Evolutionary conservation across 2,797 vertebrate species (phyloP).

Genomic region (Sebastes flavidus): DNA sequence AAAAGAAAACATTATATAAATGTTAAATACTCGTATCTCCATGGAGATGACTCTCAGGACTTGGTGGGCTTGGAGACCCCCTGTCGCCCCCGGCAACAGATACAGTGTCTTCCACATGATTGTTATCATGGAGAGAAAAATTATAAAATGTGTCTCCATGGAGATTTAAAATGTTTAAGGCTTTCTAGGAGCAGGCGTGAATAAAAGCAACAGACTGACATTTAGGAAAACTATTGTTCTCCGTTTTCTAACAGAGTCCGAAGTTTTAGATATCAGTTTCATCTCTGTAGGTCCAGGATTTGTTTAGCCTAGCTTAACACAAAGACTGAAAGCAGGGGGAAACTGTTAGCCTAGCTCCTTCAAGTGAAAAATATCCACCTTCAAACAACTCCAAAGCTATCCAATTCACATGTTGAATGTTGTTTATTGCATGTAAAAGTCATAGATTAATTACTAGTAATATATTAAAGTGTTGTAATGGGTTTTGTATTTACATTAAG

Average conservation of each 20-base stretch:
- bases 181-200: neutral
- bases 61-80: conserved; percentile 28
- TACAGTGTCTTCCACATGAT: conserved; percentile 41
- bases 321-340: neutral
- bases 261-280: neutral
- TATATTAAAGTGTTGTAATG: neutral
- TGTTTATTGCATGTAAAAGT: neutral
- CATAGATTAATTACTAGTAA: neutral
- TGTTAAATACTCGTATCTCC: neutral
- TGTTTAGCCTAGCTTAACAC: conserved; percentile 14
- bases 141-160: neutral
- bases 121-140: conserved; percentile 4
- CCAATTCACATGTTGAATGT: neutral
- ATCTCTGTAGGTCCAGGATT: neutral
- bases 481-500: neutral
- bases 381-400: neutral
- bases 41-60: conserved; percentile 50
- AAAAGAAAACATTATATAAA: neutral
- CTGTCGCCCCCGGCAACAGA: conserved; percentile 46
- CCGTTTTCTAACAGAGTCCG: neutral
- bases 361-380: neutral
- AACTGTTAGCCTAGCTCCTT: neutral
- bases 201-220: neutral
- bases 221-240: neutral
- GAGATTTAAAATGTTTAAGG: neutral